These are phyloP conservation scores for Syngnathus scovelli DNA, from an alignment of 2,113 vertebrate species.

Conservation along the genomic window DNA sequence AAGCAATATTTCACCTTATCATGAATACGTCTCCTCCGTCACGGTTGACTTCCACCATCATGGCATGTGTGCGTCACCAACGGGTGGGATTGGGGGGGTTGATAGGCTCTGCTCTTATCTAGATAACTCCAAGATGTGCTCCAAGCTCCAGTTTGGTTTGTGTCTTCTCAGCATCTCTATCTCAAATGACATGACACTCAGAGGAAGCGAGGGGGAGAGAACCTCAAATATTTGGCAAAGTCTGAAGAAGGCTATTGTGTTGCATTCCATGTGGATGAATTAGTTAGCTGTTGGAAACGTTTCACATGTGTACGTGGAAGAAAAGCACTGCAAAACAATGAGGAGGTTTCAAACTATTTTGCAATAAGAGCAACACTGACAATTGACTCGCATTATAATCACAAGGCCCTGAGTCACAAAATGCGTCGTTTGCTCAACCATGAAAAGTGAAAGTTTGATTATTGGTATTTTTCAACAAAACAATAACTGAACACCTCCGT, in stretches of 20 bases:
- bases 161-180: slow-evolving; percentile 14
- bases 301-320: neutral
- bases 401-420: neutral
- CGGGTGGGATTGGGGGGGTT: slow-evolving; percentile 4
- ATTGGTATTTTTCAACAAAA: neutral
- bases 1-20: slow-evolving; percentile 27
- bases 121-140: slow-evolving; percentile 18
- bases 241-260: slow-evolving; percentile 9
- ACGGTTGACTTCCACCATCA: slow-evolving; percentile 34
- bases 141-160: slow-evolving; percentile 1
- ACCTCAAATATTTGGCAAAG: slow-evolving; percentile 18
- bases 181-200: slow-evolving; percentile 1
- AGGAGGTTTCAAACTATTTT: neutral
- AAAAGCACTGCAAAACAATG: neutral
- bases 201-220: slow-evolving; percentile 14
- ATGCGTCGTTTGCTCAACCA: neutral
- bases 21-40: slow-evolving; percentile 31
- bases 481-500: neutral
- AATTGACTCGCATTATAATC: neutral
- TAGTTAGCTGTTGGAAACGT: slow-evolving; percentile 5
- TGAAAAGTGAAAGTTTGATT: neutral
- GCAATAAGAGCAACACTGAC: neutral
- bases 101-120: neutral
- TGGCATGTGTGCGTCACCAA: slow-evolving; percentile 50
- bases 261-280: slow-evolving; percentile 8